Conservation (phyloP, 2,888 invertebrate genomes). For the Calameuta idolon region DNA sequence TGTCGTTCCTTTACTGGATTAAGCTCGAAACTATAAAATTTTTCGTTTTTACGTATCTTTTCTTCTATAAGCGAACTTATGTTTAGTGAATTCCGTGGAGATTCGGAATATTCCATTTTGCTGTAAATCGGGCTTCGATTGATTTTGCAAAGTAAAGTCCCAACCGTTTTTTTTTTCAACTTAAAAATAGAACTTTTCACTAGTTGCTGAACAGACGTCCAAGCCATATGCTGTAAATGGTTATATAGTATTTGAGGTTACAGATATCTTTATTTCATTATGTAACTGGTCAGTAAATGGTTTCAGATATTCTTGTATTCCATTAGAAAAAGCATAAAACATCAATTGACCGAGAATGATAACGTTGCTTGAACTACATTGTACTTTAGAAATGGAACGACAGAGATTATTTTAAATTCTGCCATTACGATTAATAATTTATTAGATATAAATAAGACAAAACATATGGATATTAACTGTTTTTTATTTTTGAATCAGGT, state of each 20-base stretch:
- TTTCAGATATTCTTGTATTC: neutral
- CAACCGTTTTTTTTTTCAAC: no score
- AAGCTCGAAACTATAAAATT: constrained; percentile 53
- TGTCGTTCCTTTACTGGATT: constrained; percentile 31
- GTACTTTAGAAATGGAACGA: neutral
- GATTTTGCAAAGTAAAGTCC: no score
- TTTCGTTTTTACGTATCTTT: constrained; percentile 34
- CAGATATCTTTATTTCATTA: no score
- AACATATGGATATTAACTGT: neutral
- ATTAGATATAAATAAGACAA: no score
- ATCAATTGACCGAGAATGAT: neutral
- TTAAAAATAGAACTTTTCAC: no score
- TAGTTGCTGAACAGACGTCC: no score
- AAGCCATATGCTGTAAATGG: no score
- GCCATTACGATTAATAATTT: neutral
- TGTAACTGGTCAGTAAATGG: no score
- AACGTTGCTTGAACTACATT: neutral
- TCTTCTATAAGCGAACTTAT: constrained; percentile 30
- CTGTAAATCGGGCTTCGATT: no score
- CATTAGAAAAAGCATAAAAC: no score
- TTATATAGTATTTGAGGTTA: no score
- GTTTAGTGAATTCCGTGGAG: constrained; percentile 12
- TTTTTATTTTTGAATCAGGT: constrained; percentile 37
- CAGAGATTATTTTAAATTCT: neutral
- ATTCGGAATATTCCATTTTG: neutral